Evolutionary conservation across 2,888 invertebrate genomes (phyloP).

Genomic region (Halictus ligatus): DNA sequence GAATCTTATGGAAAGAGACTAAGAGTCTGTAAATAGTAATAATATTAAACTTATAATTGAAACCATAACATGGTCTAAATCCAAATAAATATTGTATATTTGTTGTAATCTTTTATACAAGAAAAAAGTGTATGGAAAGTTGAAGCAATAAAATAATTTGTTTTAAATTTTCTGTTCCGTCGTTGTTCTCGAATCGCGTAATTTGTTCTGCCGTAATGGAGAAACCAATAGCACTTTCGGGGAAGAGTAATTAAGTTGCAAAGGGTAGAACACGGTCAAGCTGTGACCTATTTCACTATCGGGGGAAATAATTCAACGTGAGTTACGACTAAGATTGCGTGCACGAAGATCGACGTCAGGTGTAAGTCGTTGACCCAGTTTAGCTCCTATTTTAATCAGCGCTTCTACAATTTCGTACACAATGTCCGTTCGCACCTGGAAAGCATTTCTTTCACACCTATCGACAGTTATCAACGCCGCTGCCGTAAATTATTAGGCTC

Average conservation of each 20-base stretch:
- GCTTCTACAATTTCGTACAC: slow-evolving; percentile 45
- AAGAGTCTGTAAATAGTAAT: slow-evolving; percentile 72
- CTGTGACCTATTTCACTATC: slow-evolving; percentile 60
- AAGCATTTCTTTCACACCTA: background rate
- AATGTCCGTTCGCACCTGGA: slow-evolving; percentile 34
- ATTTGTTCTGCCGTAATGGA: background rate
- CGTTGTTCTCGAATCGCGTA: background rate
- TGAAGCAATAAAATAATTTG: slow-evolving; percentile 54
- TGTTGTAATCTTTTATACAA: slow-evolving; percentile 44
- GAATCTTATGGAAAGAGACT: slow-evolving; percentile 51
- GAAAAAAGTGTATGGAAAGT: slow-evolving; percentile 43
- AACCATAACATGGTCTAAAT: slow-evolving; percentile 46
- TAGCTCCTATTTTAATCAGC: slow-evolving; percentile 63
- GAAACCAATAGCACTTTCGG: slow-evolving; percentile 1
- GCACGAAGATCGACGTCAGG: slow-evolving; percentile 58
- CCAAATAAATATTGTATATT: slow-evolving; percentile 54
- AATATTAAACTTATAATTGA: slow-evolving; percentile 48
- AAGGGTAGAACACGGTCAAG: slow-evolving; percentile 25
- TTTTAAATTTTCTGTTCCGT: slow-evolving; percentile 24
- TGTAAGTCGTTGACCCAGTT: slow-evolving; percentile 66
- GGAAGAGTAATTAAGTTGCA: slow-evolving; percentile 33
- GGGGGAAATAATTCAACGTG: slow-evolving; percentile 53
- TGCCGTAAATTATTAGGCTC: background rate
- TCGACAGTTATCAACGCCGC: background rate
- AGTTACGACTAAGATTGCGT: slow-evolving; percentile 61